phyloP scores from a whole-genome alignment of 2,888 invertebrate species.

The Clunio marinus region DNA sequence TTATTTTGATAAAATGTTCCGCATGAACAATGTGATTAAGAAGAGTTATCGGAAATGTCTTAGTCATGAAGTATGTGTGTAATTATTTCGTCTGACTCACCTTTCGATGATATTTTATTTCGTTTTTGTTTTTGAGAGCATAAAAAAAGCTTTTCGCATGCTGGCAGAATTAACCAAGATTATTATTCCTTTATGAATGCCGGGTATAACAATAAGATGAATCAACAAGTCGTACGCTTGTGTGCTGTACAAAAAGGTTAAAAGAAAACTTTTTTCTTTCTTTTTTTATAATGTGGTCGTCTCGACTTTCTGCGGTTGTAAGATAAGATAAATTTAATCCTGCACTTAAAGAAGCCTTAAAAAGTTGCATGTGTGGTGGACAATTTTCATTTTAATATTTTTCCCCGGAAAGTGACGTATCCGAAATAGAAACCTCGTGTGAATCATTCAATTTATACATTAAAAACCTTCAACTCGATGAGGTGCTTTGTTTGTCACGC shows the following conservation, averaged over 20 bases:
- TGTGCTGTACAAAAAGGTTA: not conserved
- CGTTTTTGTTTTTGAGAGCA: constrained; percentile 9
- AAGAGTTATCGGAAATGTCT: constrained; percentile 9
- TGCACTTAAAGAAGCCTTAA: not conserved
- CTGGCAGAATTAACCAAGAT: not conserved
- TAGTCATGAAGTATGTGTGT: not conserved
- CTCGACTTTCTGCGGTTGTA: constrained; percentile 20
- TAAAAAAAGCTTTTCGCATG: not conserved
- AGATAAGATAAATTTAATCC: constrained; percentile 24
- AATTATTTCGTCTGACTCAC: not conserved
- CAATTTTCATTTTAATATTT: not conserved
- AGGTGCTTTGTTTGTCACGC: too few relatives aligned
- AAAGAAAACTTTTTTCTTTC: too few relatives aligned
- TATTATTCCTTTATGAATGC: too few relatives aligned
- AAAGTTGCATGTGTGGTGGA: not conserved
- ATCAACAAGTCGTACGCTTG: not conserved
- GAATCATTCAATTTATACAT: constrained; percentile 15
- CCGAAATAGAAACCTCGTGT: not conserved
- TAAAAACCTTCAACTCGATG: not conserved
- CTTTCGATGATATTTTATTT: not conserved
- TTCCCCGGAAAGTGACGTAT: constrained; percentile 8
- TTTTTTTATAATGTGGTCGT: not conserved
- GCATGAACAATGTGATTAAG: too few relatives aligned
- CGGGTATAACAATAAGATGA: too few relatives aligned
- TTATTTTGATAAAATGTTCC: not conserved